Evolutionary conservation across 2,888 invertebrate species (phyloP).

Genomic region (Drosophila rellima): DNA sequence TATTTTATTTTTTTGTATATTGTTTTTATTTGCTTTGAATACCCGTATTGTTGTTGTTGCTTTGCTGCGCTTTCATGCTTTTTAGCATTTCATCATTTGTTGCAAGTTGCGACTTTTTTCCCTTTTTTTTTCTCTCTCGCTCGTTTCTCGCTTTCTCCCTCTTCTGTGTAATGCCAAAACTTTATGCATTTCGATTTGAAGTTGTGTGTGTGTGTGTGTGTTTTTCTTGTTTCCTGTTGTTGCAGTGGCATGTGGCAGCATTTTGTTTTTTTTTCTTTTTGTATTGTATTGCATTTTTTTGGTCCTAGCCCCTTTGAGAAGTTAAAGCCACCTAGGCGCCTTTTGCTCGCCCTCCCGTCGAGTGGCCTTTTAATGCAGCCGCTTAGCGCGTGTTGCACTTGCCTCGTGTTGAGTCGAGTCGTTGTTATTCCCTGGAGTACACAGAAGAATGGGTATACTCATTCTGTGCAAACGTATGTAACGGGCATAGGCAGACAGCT

Average conservation of each 20-base stretch:
- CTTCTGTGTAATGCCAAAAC: slow-evolving; percentile 31
- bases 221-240: slow-evolving; percentile 34
- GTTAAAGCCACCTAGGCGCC: slow-evolving; percentile 13
- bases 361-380: slow-evolving; percentile 74
- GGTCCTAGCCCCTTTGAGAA: slow-evolving; percentile 4
- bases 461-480: too few species aligned
- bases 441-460: neutral
- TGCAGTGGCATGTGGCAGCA: slow-evolving; percentile 46
- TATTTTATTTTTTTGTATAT: slow-evolving; percentile 14
- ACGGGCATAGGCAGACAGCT: too few species aligned
- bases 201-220: slow-evolving; percentile 15
- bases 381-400: slow-evolving; percentile 73
- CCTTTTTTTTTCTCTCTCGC: neutral
- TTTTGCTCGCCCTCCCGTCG: slow-evolving; percentile 33
- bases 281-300: neutral
- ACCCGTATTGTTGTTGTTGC: slow-evolving; percentile 15
- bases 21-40: slow-evolving; percentile 4
- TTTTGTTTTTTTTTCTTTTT: slow-evolving; percentile 28
- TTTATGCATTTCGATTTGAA: slow-evolving; percentile 54
- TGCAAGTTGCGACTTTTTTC: slow-evolving; percentile 53
- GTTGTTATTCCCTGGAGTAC: slow-evolving; percentile 6
- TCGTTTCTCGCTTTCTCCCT: neutral
- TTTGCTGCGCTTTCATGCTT: slow-evolving; percentile 60
- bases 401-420: slow-evolving; percentile 55
- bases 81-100: slow-evolving; percentile 76